Evolutionary conservation across 2,888 invertebrate species (phyloP).

Genomic region (Lithodes maja): DNA sequence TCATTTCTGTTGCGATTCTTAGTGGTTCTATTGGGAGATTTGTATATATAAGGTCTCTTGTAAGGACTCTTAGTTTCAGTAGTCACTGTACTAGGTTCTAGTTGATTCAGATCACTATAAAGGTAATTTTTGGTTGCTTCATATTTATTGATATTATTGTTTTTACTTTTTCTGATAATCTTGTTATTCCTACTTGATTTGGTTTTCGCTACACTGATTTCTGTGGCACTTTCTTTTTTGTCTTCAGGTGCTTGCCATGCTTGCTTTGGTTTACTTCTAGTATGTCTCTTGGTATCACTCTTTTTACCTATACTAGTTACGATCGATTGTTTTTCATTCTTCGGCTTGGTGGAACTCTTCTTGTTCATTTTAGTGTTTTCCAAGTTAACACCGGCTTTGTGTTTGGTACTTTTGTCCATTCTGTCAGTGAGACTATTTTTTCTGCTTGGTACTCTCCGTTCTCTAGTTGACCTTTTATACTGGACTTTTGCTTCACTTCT

Average conservation of each 20-base stretch:
- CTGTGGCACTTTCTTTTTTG: not conserved
- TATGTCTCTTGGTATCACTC: not conserved
- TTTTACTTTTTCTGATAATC: not conserved
- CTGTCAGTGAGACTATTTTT: conserved; percentile 7
- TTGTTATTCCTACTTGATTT: not conserved
- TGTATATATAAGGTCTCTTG: not conserved
- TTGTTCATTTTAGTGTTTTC: not conserved
- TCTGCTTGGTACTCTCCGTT: not conserved
- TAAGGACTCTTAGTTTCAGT: not conserved
- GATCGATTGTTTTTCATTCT: not conserved
- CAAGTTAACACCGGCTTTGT: not conserved
- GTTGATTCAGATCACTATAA: not conserved
- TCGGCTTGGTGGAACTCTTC: not conserved
- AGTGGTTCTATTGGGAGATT: not conserved
- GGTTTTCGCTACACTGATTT: not conserved
- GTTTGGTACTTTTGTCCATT: not conserved
- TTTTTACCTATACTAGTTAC: not conserved
- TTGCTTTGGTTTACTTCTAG: not conserved
- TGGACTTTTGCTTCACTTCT: not conserved
- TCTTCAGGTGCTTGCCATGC: not conserved
- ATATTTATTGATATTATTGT: not conserved
- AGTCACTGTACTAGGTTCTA: not conserved
- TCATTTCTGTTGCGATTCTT: not conserved
- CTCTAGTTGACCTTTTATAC: not conserved
- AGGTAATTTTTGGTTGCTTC: not conserved